Conservation (phyloP, 2,888 invertebrate genomes). For the Cerastoderma edule region DNA sequence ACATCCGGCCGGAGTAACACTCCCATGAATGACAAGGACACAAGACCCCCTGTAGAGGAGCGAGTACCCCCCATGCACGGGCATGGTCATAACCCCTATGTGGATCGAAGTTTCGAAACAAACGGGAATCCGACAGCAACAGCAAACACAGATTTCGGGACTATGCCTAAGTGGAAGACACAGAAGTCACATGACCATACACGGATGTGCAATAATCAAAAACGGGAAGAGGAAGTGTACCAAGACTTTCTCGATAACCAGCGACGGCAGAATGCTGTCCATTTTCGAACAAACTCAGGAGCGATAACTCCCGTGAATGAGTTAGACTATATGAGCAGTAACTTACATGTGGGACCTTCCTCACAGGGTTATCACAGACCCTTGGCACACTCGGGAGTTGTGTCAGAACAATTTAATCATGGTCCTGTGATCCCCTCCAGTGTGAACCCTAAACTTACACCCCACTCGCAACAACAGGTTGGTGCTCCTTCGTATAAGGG, state of each 20-base stretch:
- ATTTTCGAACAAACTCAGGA: slow-evolving; percentile 50
- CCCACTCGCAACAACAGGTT: slow-evolving; percentile 59
- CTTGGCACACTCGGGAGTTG: no score
- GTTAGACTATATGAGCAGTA: slow-evolving; percentile 14
- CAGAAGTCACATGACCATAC: slow-evolving; percentile 63
- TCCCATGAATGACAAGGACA: slow-evolving; percentile 53
- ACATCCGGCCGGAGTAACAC: slow-evolving; percentile 52
- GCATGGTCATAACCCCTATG: slow-evolving; percentile 28
- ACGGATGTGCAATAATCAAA: slow-evolving; percentile 58
- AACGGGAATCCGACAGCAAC: slow-evolving; percentile 38
- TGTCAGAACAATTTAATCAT: no score
- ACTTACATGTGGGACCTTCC: slow-evolving; percentile 19
- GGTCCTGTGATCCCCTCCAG: neutral
- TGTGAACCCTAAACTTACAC: slow-evolving; percentile 34
- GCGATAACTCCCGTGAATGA: slow-evolving; percentile 58
- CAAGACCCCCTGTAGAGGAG: slow-evolving; percentile 48
- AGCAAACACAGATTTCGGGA: slow-evolving; percentile 66
- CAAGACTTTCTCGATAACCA: slow-evolving; percentile 73
- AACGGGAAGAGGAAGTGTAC: slow-evolving; percentile 69
- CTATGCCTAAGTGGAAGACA: slow-evolving; percentile 70
- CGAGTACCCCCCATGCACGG: slow-evolving; percentile 46
- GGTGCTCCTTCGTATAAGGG: slow-evolving; percentile 35
- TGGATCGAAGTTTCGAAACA: slow-evolving; percentile 52
- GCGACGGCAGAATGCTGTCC: slow-evolving; percentile 54
- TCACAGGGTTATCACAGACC: slow-evolving; percentile 3